These are phyloP conservation scores for Drosophila hamatofila DNA, from an alignment of 2,888 invertebrate species.

Conservation along the genomic window DNA sequence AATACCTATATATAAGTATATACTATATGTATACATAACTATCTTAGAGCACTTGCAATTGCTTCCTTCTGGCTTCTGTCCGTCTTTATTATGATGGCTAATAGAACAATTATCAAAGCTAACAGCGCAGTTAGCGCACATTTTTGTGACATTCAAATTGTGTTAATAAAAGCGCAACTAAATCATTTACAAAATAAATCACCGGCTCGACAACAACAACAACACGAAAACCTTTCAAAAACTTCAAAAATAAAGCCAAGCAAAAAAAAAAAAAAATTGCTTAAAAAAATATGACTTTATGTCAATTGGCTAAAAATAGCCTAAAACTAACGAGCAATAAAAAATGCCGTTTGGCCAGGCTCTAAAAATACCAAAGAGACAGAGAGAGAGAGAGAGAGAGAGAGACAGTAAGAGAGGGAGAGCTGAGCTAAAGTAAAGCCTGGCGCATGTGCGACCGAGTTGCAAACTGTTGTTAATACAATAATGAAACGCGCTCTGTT, in stretches of 20 bases:
- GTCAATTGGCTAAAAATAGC: slow-evolving; percentile 57
- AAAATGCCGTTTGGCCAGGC: slow-evolving; percentile 39
- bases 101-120: slow-evolving; percentile 12
- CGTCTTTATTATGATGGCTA: slow-evolving; percentile 1
- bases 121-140: neutral
- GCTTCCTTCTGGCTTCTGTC: neutral
- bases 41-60: neutral
- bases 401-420: neutral
- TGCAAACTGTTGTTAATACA: slow-evolving; percentile 66
- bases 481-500: slow-evolving; percentile 75
- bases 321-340: slow-evolving; percentile 14
- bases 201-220: slow-evolving; percentile 8
- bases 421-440: slow-evolving; percentile 1
- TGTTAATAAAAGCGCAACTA: slow-evolving; percentile 44
- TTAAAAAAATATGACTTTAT: slow-evolving; percentile 43
- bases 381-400: slow-evolving; percentile 3
- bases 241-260: slow-evolving; percentile 11
- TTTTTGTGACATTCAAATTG: slow-evolving; percentile 33
- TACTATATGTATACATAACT: neutral
- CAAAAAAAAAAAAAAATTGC: slow-evolving; percentile 11
- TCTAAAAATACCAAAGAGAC: slow-evolving; percentile 22
- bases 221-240: slow-evolving; percentile 38
- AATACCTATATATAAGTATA: neutral
- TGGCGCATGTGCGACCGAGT: slow-evolving; percentile 8
- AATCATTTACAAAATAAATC: slow-evolving; percentile 50